Conservation (phyloP, 2,888 invertebrate species). For the Tetranychus piercei region DNA sequence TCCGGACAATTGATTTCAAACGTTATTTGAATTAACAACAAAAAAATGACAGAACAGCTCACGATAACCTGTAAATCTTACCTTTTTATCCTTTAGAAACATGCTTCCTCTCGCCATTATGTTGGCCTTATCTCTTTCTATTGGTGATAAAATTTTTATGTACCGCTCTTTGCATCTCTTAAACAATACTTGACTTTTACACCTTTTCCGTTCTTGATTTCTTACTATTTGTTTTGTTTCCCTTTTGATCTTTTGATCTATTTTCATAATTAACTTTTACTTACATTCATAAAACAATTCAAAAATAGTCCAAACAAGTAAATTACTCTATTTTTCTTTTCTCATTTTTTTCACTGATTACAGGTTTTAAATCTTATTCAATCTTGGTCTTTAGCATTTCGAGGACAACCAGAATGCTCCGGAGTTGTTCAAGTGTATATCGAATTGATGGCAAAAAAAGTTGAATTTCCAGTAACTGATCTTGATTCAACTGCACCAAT, state of each 20-base stretch:
- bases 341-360: not conserved
- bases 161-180: not conserved
- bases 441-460: slow-evolving; percentile 80
- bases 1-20: not conserved
- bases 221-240: not conserved
- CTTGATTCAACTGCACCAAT: slow-evolving; percentile 82
- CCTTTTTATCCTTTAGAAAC: not conserved
- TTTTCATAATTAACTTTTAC: too few species aligned
- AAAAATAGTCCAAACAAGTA: not conserved
- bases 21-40: not conserved
- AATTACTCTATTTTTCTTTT: not conserved
- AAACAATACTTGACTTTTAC: slow-evolving; percentile 28
- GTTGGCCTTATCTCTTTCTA: too few species aligned
- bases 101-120: too few species aligned
- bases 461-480: slow-evolving; percentile 92
- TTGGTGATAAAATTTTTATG: too few species aligned
- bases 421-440: slow-evolving; percentile 88
- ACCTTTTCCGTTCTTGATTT: slow-evolving; percentile 2
- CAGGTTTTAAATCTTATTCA: slow-evolving; percentile 61
- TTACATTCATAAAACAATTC: too few species aligned
- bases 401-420: slow-evolving; percentile 64
- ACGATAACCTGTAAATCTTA: not conserved
- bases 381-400: slow-evolving; percentile 96
- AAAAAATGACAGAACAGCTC: not conserved
- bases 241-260: not conserved